Evolutionary conservation across 1,140 invertebrate species (phyloP).

Genomic region (Drosophila mojavensis): DNA sequence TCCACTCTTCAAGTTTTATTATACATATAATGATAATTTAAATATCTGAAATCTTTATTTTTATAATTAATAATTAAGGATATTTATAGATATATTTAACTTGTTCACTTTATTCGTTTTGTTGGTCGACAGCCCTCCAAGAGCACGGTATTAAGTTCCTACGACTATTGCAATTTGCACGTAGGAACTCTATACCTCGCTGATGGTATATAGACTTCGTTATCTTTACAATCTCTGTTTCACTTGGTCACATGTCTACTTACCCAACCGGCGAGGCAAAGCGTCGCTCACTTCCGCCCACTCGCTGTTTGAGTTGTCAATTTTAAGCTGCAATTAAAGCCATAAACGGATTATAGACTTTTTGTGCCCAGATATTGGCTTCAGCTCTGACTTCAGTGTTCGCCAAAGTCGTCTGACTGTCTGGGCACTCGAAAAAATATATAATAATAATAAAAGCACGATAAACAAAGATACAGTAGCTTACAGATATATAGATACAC

Average conservation of each 20-base stretch:
- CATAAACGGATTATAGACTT: constrained; percentile 72
- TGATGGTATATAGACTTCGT: constrained; percentile 80
- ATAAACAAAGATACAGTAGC: constrained; percentile 16
- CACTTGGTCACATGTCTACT: constrained; percentile 61
- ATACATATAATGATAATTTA: no score
- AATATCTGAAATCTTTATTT: no score
- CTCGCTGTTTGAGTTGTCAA: constrained; percentile 64
- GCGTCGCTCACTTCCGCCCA: constrained; percentile 1
- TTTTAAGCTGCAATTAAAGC: constrained; percentile 78
- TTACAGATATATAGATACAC: constrained; percentile 10
- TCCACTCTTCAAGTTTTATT: no score
- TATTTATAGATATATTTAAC: no score
- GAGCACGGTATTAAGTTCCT: constrained; percentile 84
- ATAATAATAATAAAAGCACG: background rate
- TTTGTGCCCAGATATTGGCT: constrained; percentile 39
- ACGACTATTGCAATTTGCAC: constrained; percentile 70
- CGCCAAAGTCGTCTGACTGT: constrained; percentile 40
- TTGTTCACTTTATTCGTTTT: constrained; percentile 8
- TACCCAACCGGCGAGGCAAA: constrained; percentile 26
- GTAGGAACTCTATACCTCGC: constrained; percentile 84
- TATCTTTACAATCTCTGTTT: constrained; percentile 36
- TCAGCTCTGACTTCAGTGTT: constrained; percentile 34
- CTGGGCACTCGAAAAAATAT: constrained; percentile 28
- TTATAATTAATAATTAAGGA: no score
- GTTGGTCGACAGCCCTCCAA: constrained; percentile 83